These are phyloP conservation scores for Drosophila azteca DNA, from an alignment of 1,140 invertebrate species.

Conservation along the genomic window DNA sequence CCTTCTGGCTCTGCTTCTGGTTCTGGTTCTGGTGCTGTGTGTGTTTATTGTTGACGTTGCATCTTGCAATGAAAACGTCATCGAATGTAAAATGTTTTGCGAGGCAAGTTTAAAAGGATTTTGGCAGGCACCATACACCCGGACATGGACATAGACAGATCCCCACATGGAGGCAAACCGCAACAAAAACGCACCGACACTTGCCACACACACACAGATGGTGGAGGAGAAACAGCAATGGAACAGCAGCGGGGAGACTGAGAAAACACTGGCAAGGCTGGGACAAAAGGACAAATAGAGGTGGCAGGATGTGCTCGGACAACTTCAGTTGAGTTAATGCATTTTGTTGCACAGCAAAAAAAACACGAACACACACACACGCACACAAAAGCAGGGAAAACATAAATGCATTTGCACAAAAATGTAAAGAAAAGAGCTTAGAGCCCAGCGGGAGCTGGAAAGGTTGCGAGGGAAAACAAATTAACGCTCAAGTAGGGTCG, in stretches of 20 bases:
- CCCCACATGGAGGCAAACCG: constrained; percentile 14
- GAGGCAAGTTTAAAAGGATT: constrained; percentile 65
- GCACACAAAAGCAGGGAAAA: not conserved
- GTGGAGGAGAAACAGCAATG: not conserved
- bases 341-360: constrained; percentile 61
- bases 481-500: constrained; percentile 21
- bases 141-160: constrained; percentile 3
- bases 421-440: constrained; percentile 1
- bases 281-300: constrained; percentile 23
- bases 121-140: constrained; percentile 24
- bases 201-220: constrained; percentile 39
- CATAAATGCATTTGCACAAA: constrained; percentile 36
- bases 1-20: constrained; percentile 7
- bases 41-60: constrained; percentile 78
- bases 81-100: constrained; percentile 77
- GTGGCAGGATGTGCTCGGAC: constrained; percentile 54
- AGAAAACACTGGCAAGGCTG: constrained; percentile 15
- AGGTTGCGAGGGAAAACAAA: constrained; percentile 28
- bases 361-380: not conserved
- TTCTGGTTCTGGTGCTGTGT: constrained; percentile 27
- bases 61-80: constrained; percentile 79
- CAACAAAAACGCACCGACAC: constrained; percentile 54
- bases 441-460: not conserved
- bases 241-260: constrained; percentile 11
- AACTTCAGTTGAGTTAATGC: constrained; percentile 71